Conservation (phyloP, 2,888 invertebrate species). For the Idaea biselata region DNA sequence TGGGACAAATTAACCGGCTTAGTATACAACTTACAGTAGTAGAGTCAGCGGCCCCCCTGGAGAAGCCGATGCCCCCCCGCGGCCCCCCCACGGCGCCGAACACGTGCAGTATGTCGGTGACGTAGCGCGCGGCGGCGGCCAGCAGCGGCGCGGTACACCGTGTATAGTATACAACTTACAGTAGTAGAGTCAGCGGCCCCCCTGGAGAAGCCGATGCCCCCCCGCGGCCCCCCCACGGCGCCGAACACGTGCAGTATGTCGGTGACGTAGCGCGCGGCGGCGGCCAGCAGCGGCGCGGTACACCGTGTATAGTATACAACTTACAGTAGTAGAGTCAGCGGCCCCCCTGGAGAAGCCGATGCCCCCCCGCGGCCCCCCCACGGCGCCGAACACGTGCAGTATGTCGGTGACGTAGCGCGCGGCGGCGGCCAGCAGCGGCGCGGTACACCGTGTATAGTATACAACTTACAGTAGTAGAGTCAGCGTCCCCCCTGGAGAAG, state of each 20-base stretch:
- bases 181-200: too few species aligned
- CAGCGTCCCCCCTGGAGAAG: constrained; percentile 82
- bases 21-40: too few species aligned
- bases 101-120: constrained; percentile 88
- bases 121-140: constrained; percentile 92
- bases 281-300: too few species aligned
- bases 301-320: background rate
- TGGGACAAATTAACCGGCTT: too few species aligned
- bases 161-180: too few species aligned
- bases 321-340: too few species aligned
- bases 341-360: constrained; percentile 84
- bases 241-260: constrained; percentile 89
- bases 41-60: constrained; percentile 36
- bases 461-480: constrained; percentile 66
- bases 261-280: constrained; percentile 93
- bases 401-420: constrained; percentile 93
- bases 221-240: constrained; percentile 80
- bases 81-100: constrained; percentile 86
- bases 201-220: constrained; percentile 86
- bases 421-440: constrained; percentile 87
- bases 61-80: constrained; percentile 87
- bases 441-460: constrained; percentile 29
- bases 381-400: constrained; percentile 86
- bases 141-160: too few species aligned
- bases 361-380: constrained; percentile 82